phyloP scores from a whole-genome alignment of 2,888 invertebrate species.

The Stegophylla sp. region DNA sequence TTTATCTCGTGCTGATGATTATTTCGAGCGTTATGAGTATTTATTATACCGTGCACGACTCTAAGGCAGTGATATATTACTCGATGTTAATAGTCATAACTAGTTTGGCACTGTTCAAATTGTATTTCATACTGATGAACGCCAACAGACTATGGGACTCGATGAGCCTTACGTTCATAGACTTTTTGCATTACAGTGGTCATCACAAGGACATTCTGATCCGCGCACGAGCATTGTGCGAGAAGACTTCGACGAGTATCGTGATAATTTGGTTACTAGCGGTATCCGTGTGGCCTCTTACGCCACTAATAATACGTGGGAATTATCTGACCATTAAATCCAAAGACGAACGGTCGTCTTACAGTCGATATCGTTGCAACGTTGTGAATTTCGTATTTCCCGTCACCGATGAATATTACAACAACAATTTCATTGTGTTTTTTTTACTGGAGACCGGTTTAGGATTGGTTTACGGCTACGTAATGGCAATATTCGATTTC shows the following conservation, averaged over 20 bases:
- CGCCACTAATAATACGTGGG: not conserved
- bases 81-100: not conserved
- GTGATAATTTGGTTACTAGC: not conserved
- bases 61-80: not conserved
- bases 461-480: not conserved
- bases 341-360: not conserved
- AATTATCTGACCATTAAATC: not conserved
- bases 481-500: not conserved
- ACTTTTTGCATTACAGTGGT: not conserved
- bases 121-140: not conserved
- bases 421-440: not conserved
- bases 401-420: not conserved
- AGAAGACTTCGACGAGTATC: not conserved
- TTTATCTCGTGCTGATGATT: not conserved
- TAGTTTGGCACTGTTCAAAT: not conserved
- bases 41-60: not conserved
- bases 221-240: not conserved
- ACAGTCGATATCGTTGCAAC: conserved; percentile 6
- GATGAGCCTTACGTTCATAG: not conserved
- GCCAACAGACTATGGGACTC: not conserved
- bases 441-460: not conserved
- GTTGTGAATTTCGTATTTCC: conserved; percentile 23
- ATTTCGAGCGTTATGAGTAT: not conserved
- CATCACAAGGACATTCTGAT: not conserved
- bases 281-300: not conserved